Conservation (phyloP, 2,113 vertebrate genomes). For the Alectura lathami region DNA sequence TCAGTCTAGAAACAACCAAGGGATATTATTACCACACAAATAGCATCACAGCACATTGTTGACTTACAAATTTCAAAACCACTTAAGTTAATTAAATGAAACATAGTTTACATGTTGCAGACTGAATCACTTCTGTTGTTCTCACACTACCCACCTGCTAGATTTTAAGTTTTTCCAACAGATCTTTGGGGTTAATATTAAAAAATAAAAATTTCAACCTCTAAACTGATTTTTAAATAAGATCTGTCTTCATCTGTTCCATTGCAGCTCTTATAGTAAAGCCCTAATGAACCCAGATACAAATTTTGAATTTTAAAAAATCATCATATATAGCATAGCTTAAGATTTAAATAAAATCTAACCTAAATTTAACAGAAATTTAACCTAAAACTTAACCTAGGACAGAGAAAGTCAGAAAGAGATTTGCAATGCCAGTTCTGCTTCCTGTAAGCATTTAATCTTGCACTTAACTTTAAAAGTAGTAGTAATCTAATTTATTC, state of each 20-base stretch:
- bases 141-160: neutral
- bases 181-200: neutral
- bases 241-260: neutral
- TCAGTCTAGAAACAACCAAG: neutral
- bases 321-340: neutral
- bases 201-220: neutral
- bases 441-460: neutral
- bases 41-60: neutral
- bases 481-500: neutral
- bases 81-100: neutral
- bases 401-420: neutral
- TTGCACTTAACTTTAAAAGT: neutral
- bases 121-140: neutral
- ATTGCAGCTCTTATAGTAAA: neutral
- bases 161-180: neutral
- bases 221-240: neutral
- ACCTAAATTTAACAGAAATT: too few species aligned
- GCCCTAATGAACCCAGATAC: accelerated
- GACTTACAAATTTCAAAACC: neutral
- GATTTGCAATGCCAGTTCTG: accelerated
- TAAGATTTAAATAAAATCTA: neutral
- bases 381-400: too few species aligned
- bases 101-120: neutral
- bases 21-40: neutral
- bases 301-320: neutral